Evolutionary conservation across 1,140 invertebrate species (phyloP).

Genomic region (Ditylenchus dipsaci): DNA sequence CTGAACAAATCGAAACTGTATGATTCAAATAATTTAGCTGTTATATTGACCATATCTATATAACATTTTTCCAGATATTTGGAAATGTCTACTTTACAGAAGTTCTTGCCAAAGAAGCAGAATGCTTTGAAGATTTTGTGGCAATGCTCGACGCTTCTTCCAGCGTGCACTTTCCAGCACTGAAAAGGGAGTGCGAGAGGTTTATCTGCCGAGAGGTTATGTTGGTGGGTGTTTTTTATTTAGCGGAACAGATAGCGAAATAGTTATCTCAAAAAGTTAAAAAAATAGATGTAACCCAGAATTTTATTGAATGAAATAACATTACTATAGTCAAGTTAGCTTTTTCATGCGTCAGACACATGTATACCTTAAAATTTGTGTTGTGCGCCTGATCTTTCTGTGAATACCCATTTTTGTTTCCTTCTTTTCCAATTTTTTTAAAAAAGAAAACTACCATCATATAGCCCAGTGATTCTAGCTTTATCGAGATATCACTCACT

Average conservation of each 20-base stretch:
- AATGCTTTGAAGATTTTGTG: constrained; percentile 41
- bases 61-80: constrained; percentile 30
- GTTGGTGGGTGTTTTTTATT: constrained; percentile 16
- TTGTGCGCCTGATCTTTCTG: too few species aligned
- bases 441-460: too few species aligned
- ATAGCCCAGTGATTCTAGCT: too few species aligned
- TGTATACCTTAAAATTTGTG: too few species aligned
- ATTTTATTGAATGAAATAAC: too few species aligned
- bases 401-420: too few species aligned
- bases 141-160: constrained; percentile 34
- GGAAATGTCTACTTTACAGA: constrained; percentile 37
- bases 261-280: too few species aligned
- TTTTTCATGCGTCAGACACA: neutral
- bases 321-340: too few species aligned
- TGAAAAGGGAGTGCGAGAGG: constrained; percentile 35
- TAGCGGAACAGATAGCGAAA: neutral
- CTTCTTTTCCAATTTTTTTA: too few species aligned
- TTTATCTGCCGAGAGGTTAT: constrained; percentile 42
- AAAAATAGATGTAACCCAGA: too few species aligned
- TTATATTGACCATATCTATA: neutral
- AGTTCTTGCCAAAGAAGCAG: constrained; percentile 28
- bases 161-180: constrained; percentile 30
- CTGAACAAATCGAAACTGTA: constrained; percentile 33
- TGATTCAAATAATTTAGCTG: constrained; percentile 2
- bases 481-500: too few species aligned